phyloP scores from a whole-genome alignment of 2,113 vertebrate genomes.

The Rhombomys opimus region DNA sequence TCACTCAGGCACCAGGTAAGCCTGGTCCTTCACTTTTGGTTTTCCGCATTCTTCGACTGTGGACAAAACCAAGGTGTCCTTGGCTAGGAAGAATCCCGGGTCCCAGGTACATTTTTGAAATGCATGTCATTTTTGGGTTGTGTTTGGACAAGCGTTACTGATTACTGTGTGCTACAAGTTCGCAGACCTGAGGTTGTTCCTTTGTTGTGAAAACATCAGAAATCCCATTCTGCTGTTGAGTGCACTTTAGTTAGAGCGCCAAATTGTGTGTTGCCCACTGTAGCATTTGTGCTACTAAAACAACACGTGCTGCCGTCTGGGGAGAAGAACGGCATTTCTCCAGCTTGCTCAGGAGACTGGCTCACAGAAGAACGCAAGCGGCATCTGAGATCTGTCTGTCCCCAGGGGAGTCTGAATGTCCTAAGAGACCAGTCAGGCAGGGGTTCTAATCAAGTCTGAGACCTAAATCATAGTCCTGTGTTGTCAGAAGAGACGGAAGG shows the following conservation, averaged over 20 bases:
- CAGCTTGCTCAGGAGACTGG: not conserved
- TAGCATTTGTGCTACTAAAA: constrained; percentile 18
- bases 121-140: constrained; percentile 64
- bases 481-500: too few relatives aligned
- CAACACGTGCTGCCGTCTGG: not conserved
- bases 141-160: constrained; percentile 45
- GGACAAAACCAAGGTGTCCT: accelerated
- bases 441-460: not conserved
- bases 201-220: constrained; percentile 67
- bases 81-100: not conserved
- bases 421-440: not conserved
- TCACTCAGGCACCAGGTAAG: constrained; percentile 76
- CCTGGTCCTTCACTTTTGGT: not conserved
- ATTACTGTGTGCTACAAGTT: constrained; percentile 1
- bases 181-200: constrained; percentile 13
- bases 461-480: not conserved
- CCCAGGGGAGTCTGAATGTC: accelerated
- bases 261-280: not conserved
- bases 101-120: constrained; percentile 67
- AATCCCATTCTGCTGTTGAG: constrained; percentile 42
- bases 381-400: not conserved
- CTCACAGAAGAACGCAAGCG: not conserved
- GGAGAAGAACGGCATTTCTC: constrained; percentile 2
- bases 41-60: not conserved
- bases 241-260: constrained; percentile 46